A percentile compares a stretch with the other conserved stretches of the same genome.
Evolutionary conservation across 37 sponge, comb jelly and placozoan species (phyloP).

Genomic region (Aplysina aerophoba): DNA sequence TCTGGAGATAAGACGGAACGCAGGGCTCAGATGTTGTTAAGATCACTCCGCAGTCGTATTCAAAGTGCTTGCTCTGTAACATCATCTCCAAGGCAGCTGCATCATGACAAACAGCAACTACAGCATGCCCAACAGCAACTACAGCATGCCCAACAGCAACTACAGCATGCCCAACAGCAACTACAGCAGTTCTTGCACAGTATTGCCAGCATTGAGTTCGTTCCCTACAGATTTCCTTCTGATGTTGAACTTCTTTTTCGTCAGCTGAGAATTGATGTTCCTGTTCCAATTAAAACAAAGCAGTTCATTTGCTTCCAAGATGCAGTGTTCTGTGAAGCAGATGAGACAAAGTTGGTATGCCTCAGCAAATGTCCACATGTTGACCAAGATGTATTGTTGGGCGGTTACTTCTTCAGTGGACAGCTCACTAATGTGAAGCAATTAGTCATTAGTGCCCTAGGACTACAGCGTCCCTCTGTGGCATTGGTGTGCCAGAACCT

Average conservation of each 20-base stretch:
- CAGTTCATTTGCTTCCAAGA: background rate
- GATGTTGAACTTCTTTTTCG: background rate
- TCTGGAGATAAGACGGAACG: background rate
- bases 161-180: too few relatives aligned
- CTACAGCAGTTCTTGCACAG: background rate
- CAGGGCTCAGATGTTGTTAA: background rate
- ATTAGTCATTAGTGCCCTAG: background rate
- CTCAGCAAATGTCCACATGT: background rate
- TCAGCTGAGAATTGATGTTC: background rate
- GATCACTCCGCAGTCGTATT: background rate
- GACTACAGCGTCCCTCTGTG: background rate
- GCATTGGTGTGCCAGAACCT: background rate
- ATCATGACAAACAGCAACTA: too few relatives aligned
- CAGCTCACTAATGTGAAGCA: too few relatives aligned
- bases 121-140: too few relatives aligned
- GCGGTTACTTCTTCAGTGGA: background rate
- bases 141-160: too few relatives aligned
- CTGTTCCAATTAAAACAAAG: background rate
- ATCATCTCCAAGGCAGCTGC: too few relatives aligned
- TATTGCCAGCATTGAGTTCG: slow-evolving; percentile 12
- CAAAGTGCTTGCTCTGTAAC: too few relatives aligned
- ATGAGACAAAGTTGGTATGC: background rate
- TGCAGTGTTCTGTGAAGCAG: slow-evolving; percentile 5
- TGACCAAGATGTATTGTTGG: background rate
- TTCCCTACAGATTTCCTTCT: background rate